These are phyloP conservation scores for Salvelinus sp. DNA, from an alignment of 2,113 vertebrate species.

Conservation along the genomic window DNA sequence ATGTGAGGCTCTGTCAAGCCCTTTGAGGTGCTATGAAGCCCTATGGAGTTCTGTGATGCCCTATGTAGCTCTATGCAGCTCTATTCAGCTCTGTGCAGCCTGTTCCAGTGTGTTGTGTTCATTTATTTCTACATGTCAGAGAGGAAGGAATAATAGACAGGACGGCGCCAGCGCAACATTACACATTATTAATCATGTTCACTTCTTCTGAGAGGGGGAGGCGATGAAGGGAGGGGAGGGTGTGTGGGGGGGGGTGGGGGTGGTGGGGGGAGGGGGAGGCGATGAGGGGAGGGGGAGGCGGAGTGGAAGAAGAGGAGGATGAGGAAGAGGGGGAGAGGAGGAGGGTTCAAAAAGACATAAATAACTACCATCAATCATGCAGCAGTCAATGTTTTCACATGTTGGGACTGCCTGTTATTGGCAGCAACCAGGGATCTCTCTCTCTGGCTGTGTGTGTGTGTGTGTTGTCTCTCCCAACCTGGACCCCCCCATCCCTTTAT, in stretches of 20 bases:
- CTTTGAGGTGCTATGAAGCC: too few relatives aligned
- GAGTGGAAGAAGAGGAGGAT: slow-evolving; percentile 41
- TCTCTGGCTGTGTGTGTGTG: slow-evolving; percentile 55
- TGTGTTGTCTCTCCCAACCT: slow-evolving; percentile 54
- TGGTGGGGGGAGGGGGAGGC: slow-evolving; percentile 10
- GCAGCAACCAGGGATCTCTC: slow-evolving; percentile 77
- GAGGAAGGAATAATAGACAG: slow-evolving; percentile 57
- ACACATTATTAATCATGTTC: slow-evolving; percentile 74
- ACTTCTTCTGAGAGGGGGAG: slow-evolving; percentile 35
- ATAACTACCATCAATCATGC: slow-evolving; percentile 91
- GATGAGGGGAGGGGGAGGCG: slow-evolving; percentile 36
- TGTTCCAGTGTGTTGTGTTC: slow-evolving; percentile 24
- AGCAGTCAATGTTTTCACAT: slow-evolving; percentile 83
- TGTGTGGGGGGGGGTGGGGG: too few relatives aligned
- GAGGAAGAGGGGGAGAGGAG: slow-evolving; percentile 64
- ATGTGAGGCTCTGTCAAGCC: too few relatives aligned
- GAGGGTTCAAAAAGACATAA: slow-evolving; percentile 83
- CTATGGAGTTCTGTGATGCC: too few relatives aligned
- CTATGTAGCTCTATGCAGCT: too few relatives aligned
- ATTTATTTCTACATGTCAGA: slow-evolving; percentile 46
- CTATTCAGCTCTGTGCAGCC: not conserved
- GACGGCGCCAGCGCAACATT: slow-evolving; percentile 63
- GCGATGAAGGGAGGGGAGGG: slow-evolving; percentile 1
- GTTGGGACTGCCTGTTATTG: slow-evolving; percentile 82
- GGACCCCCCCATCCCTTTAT: slow-evolving; percentile 45